Evolutionary conservation across 2,797 vertebrate genomes (phyloP).

Genomic region (Artibeus jamaicensis): DNA sequence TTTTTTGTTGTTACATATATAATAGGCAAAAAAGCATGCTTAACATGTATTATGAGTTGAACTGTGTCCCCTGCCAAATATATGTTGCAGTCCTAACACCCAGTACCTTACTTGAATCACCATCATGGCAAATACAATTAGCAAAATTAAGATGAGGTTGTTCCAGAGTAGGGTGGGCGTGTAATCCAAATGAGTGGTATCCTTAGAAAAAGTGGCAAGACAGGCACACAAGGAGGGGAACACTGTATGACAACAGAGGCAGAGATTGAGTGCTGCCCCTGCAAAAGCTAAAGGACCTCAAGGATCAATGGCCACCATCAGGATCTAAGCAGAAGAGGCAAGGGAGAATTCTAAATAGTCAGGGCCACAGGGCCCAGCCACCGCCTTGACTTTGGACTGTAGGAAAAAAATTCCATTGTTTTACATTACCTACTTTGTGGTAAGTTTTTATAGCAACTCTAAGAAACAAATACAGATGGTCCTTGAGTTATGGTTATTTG

Average conservation of each 20-base stretch:
- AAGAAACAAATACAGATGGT: not conserved
- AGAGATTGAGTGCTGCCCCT: not conserved
- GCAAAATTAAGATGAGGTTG: not conserved
- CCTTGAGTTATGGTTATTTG: not conserved
- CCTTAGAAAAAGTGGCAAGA: not conserved
- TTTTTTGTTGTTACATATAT: not conserved
- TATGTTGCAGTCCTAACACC: not conserved
- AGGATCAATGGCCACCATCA: not conserved
- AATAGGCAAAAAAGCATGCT: not conserved
- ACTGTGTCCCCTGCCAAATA: not conserved
- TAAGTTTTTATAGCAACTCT: not conserved
- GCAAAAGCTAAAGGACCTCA: not conserved
- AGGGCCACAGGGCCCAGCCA: rapidly evolving
- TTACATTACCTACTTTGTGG: not conserved
- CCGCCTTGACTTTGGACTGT: not conserved
- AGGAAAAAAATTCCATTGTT: not conserved
- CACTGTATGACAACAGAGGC: rapidly evolving
- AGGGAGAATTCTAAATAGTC: not conserved
- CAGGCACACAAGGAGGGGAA: not conserved
- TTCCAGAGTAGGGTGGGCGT: not conserved
- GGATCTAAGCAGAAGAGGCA: not conserved
- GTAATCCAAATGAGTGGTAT: not conserved
- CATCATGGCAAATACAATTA: not conserved
- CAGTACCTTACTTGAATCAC: not conserved
- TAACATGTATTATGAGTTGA: not conserved